These are phyloP conservation scores for Corythaixoides concolor DNA, from an alignment of 2,113 vertebrate species.

Conservation along the genomic window DNA sequence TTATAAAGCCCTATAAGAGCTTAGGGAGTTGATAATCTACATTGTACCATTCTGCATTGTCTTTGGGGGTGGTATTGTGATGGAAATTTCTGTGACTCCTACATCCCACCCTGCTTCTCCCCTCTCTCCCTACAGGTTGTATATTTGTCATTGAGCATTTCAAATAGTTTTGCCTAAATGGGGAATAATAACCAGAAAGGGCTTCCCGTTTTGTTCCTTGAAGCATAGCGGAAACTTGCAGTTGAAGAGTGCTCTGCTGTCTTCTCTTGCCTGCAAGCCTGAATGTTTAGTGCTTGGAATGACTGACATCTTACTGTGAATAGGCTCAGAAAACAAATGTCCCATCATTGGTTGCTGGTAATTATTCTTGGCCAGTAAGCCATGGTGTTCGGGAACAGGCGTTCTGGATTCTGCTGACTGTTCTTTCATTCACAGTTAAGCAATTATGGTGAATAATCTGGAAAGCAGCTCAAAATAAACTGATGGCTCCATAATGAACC, in stretches of 20 bases:
- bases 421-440: background rate
- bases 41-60: background rate
- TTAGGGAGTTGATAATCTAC: background rate
- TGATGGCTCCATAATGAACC: background rate
- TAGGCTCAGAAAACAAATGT: background rate
- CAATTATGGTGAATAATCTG: background rate
- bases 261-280: background rate
- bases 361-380: background rate
- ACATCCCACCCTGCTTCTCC: background rate
- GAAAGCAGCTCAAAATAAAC: background rate
- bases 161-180: constrained; percentile 48
- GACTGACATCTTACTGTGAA: background rate
- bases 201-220: background rate
- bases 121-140: background rate
- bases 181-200: background rate
- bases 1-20: background rate
- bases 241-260: background rate
- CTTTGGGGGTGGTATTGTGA: background rate
- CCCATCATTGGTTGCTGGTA: background rate
- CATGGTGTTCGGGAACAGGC: background rate
- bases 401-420: background rate
- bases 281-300: background rate
- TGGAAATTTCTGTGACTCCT: background rate
- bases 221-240: background rate
- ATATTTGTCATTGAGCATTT: constrained; percentile 34